These are phyloP conservation scores for Phalanger gymnotis DNA, from an alignment of 2,797 vertebrate genomes.

Conservation along the genomic window DNA sequence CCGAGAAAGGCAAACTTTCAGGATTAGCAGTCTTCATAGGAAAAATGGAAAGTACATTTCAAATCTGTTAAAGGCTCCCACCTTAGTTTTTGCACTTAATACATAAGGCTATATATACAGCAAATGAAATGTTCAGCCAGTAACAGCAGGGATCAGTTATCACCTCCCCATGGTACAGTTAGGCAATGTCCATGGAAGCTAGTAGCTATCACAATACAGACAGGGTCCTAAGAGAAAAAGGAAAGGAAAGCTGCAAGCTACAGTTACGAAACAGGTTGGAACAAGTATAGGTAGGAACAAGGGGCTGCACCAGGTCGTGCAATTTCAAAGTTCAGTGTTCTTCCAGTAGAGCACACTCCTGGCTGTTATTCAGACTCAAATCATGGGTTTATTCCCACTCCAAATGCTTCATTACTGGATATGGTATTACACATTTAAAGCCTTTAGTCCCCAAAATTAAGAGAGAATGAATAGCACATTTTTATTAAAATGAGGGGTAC, in stretches of 20 bases:
- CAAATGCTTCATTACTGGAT: conserved; percentile 19
- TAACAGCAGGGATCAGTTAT: neutral
- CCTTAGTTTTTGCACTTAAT: neutral
- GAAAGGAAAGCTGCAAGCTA: neutral
- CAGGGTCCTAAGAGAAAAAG: neutral
- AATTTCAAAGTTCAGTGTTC: neutral
- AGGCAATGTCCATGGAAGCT: neutral
- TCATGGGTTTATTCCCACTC: neutral
- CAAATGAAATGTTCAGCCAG: neutral
- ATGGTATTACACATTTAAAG: conserved; percentile 8
- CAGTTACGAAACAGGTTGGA: neutral
- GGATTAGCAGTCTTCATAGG: neutral
- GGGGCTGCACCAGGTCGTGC: neutral
- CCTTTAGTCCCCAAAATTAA: conserved; percentile 32
- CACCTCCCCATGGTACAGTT: neutral
- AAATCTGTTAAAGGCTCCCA: neutral
- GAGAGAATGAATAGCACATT: conserved; percentile 12
- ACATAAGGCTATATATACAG: neutral
- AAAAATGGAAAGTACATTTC: neutral
- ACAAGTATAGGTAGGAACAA: neutral
- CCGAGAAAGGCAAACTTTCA: neutral
- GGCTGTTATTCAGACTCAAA: neutral
- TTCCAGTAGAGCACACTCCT: neutral
- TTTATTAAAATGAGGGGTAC: conserved; percentile 22
- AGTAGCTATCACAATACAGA: neutral